Base-by-base conservation (phyloP, 2,888 invertebrate genomes). In the Disparrhopalites patrizii region DNA sequence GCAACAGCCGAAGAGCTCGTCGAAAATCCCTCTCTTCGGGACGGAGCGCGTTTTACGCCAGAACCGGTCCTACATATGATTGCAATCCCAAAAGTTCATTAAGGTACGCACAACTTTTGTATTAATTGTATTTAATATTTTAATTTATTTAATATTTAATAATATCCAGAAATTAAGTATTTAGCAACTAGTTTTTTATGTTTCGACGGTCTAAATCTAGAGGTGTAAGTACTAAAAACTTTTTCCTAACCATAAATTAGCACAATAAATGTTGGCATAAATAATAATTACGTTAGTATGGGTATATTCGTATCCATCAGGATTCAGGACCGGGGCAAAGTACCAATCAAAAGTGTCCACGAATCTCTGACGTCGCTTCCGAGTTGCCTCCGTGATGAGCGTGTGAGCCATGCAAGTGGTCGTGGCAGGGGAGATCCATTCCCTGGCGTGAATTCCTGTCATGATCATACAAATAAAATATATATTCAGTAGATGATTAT, bases 361-460 rank as follows among this genome's bases (percentile, higher is more conserved):
- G 27, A 81, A 73, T 38, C 82, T 82, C 0, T 83, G 81, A 0
- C 89, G 83, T 63, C 80, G 77, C 61, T 83, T 82, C 13, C 77
- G 68, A 23, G 77, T 76, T 64, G 72, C 71, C 73, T 74, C 79
- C 65, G 79, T 86, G 13, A 87, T 83, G 30, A 89, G 79, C 60
- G 87, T 84, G 70, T 84, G 85, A 65, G 88, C 80, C 75, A 88
- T 86, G 84, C 87, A 89, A 28, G 88, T 85, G 43, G 87, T 85
- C 0, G 87, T 86, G 0, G 91, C 89, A 0, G 89, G 87, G 1
- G 88, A 84, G 72, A 91, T 88, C 91, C 91, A 96, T 81, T 96
- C 96, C 27, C 95, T 15, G 0, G 92, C 90, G 76, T 93, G 93
- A 70, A 92, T 92, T 18, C 90, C 81, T 80, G 13, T 13, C 7